phyloP scores from a whole-genome alignment of 2,113 vertebrate species.

The Nannospalax galili region DNA sequence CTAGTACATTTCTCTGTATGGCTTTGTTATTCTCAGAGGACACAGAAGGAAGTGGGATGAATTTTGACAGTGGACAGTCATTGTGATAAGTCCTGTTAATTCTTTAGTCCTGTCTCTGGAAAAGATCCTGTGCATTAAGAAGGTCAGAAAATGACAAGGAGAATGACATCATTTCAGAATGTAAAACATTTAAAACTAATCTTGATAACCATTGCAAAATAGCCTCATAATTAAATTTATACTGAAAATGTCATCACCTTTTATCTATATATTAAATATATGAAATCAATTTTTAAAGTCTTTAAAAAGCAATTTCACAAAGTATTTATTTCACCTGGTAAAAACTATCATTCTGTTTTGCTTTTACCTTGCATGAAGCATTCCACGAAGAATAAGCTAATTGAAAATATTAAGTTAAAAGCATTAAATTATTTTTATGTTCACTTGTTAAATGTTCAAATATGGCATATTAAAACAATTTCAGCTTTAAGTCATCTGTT shows the following conservation, averaged over 20 bases:
- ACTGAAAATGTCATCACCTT: constrained; percentile 74
- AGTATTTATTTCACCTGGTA: constrained; percentile 41
- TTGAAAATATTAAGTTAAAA: constrained; percentile 71
- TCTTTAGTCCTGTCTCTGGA: constrained; percentile 55
- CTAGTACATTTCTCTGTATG: background rate
- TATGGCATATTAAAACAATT: constrained; percentile 42
- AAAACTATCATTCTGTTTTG: background rate
- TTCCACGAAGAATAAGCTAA: constrained; percentile 28
- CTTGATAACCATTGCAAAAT: constrained; percentile 70
- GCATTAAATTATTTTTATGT: constrained; percentile 57
- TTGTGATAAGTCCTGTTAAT: constrained; percentile 26
- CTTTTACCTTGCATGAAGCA: background rate
- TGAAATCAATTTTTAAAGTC: constrained; percentile 69
- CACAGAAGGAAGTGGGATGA: constrained; percentile 40
- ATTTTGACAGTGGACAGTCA: constrained; percentile 56
- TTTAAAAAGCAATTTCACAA: constrained; percentile 57
- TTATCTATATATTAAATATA: constrained; percentile 67
- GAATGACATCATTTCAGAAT: constrained; percentile 58
- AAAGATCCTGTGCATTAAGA: constrained; percentile 55
- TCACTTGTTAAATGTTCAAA: constrained; percentile 72
- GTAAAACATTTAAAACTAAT: constrained; percentile 65
- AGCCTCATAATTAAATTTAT: constrained; percentile 71
- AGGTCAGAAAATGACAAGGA: constrained; percentile 55
- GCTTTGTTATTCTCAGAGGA: constrained; percentile 51
- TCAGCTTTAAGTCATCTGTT: constrained; percentile 40